Base-by-base conservation (phyloP, 1,140 invertebrate genomes). In the Procambarus virginalis region DNA sequence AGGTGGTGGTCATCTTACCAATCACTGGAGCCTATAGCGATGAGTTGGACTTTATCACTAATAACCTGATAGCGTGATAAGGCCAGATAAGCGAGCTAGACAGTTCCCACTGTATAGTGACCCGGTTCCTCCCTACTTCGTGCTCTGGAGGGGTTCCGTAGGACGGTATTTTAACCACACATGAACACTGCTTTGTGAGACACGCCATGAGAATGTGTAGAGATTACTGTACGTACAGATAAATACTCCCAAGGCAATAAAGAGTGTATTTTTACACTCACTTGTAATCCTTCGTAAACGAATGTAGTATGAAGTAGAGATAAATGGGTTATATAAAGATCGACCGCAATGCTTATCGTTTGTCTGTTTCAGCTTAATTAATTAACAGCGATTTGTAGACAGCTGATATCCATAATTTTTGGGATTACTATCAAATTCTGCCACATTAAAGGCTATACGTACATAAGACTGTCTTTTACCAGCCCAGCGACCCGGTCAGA, bases 51-150 rank as follows among this genome's bases (percentile, higher is more conserved):
- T 75, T 75, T 75, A 84, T 84, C 82, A 55, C 46, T 51, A 84
- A 84, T 64, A 75, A 84, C 82, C 73, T 84, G 82, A 84, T 84
- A 84, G 49, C 49, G 22, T 20, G 82, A 84, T 84, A 51, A 75
- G 34, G 45, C 68, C 68, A 84, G 82, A 84, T 84, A 84, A 49
- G 46, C 60, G 4, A 4, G 20, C 12, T 64, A 12, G 12, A 17
- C 14, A 14, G 12, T 14, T 64, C 2, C 60, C 60, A 17, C 4
- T 17, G 20, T 64, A 4, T 2, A 17, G 60, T 64, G 20, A 17
- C 4, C 20, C 12, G 2, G 12, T 64, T 10, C 17, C 8, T 1
- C 20, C 17, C 4, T 12, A 17, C 20, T 64, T 64, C 60, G 12
- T 64, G 17, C 60, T 14, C 2, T 64, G 60, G 3, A 64, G 2